Evolutionary conservation across 2,113 vertebrate genomes (phyloP), one percentile per base, ranked within the genome.

Genomic region (Elaphurus davidianus): DNA sequence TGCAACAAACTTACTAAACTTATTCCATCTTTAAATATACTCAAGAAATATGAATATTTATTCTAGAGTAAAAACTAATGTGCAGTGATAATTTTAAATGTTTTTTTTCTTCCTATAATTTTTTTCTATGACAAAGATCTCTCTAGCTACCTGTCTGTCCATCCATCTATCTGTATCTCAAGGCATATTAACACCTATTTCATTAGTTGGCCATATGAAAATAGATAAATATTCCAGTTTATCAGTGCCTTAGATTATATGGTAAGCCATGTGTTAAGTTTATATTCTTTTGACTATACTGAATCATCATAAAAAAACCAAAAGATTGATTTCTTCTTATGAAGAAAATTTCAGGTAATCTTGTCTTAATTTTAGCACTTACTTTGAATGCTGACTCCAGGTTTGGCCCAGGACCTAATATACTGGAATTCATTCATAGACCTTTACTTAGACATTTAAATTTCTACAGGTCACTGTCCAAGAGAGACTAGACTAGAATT

Each of bases 41-140:
- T 93, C 36, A 87, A 88, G 28, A 93, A 89, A 21, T 45, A 55
- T 67, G 90, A 94, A 84, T 85, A 93, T 85, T 96, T 87, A 88
- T 8, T 89, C 2, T 76, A 15, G 4, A 23, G 25, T 76, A 87
- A 95, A 25, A 98, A 30, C 23, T 85, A 96, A 30, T n/a, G 67
- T 90, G 16, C 17, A 81, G 2, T 97, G 19, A 86, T 93, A 17
- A 9, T 12, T 90, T 59, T 33, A 76, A 40, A 2, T 85, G 79
- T 67, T 90, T 97, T 85, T 83, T 82, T 30, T 36, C n/a, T n/a
- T 87, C 82, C 27, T 55, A 57, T 0, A 30, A 4, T 84, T 57
- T 82, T 84, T 71, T 93, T 47, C 7, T 64, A 2, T 92, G 23
- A 1, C 33, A 93, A 16, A 30, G 19, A 12, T 23, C 19, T 52